A percentile compares a stretch with the other conserved stretches of the same genome.
Evolutionary conservation across 1,140 invertebrate species (phyloP).

Genomic region (Monomorium pharaonis): DNA sequence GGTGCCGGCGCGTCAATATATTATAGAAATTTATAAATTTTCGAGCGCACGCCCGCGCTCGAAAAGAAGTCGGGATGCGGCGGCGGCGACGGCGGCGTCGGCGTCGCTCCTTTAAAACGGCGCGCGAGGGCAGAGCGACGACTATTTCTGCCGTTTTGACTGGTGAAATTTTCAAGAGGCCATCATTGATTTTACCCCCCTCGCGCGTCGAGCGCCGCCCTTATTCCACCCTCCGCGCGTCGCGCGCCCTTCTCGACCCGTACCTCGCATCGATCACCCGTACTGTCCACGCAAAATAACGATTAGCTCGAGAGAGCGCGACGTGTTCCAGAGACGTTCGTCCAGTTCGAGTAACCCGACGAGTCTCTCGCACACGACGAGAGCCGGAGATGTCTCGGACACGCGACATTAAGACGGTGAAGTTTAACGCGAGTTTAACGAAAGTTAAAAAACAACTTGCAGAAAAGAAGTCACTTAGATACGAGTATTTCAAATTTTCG

Average conservation of each 20-base stretch:
- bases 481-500: not conserved
- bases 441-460: not conserved
- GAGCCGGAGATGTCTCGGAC: constrained; percentile 6
- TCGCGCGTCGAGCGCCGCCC: constrained; percentile 71
- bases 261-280: constrained; percentile 73
- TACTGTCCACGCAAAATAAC: constrained; percentile 76
- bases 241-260: constrained; percentile 70
- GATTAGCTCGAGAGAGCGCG: constrained; percentile 72
- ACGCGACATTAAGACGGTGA: constrained; percentile 25
- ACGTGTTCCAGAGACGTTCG: constrained; percentile 55
- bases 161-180: constrained; percentile 78
- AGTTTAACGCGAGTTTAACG: constrained; percentile 5
- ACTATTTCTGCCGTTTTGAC: constrained; percentile 78
- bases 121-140: constrained; percentile 66
- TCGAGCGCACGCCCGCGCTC: constrained; percentile 56
- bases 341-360: constrained; percentile 4
- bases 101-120: constrained; percentile 65
- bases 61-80: constrained; percentile 43
- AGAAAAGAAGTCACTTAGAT: not conserved
- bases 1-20: constrained; percentile 67
- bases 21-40: constrained; percentile 79
- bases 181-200: constrained; percentile 78
- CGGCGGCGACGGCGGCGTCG: not conserved
- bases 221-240: constrained; percentile 70
- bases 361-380: constrained; percentile 10